These are phyloP conservation scores for Pseudomyrmex flavicornis DNA, from an alignment of 1,140 invertebrate species.

Conservation along the genomic window DNA sequence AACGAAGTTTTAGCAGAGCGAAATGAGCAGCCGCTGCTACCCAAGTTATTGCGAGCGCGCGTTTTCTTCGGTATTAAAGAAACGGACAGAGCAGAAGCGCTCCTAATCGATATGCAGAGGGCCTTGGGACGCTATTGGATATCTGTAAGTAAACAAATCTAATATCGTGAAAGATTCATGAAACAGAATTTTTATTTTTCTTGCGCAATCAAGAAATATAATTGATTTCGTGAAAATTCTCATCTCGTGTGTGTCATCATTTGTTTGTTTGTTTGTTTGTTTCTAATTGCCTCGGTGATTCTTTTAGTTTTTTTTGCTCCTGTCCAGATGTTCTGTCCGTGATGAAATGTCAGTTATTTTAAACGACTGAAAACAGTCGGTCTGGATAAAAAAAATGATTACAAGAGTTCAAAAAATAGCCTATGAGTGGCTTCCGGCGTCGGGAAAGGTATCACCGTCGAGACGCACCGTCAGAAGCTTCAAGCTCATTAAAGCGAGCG, in stretches of 20 bases:
- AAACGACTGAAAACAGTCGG: not conserved
- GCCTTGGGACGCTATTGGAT: conserved; percentile 74
- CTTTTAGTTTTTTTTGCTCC: conserved; percentile 16
- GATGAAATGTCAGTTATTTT: conserved; percentile 14
- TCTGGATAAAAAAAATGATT: conserved; percentile 13
- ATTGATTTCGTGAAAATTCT: too few relatives aligned
- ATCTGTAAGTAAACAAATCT: conserved; percentile 63
- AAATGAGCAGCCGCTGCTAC: conserved; percentile 36
- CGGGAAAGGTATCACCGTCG: conserved; percentile 65
- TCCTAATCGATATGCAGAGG: conserved; percentile 71
- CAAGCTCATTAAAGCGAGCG: conserved; percentile 13
- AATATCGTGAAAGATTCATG: conserved; percentile 16
- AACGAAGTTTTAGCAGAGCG: conserved; percentile 59
- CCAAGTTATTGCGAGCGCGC: conserved; percentile 60
- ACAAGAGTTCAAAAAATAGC: conserved; percentile 50
- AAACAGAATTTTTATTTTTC: not conserved
- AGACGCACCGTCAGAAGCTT: conserved; percentile 68
- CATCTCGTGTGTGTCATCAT: too few relatives aligned
- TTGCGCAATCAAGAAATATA: too few relatives aligned
- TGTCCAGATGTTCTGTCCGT: conserved; percentile 40
- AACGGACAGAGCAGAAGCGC: conserved; percentile 52
- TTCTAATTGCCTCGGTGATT: not conserved
- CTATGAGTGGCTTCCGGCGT: conserved; percentile 69
- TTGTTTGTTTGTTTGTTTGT: too few relatives aligned
- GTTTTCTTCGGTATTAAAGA: conserved; percentile 65